Evolutionary conservation across 2,888 invertebrate genomes (phyloP), one percentile per base, ranked within the genome.

Genomic region (Amphimallon solstitiale): DNA sequence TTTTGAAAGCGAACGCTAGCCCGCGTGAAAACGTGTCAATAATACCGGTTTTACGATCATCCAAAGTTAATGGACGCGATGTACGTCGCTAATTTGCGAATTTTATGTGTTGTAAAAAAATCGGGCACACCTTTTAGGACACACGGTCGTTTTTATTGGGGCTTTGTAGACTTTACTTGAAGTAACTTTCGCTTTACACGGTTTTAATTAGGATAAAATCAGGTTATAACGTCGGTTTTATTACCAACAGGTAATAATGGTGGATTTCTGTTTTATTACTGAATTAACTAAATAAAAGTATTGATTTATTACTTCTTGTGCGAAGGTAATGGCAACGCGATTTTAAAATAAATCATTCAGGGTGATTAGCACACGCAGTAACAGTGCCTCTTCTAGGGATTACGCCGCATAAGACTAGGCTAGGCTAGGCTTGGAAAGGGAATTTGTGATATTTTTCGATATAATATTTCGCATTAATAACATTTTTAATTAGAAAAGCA

Each of bases 161-260:
- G 9, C 43, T 59, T 59, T 59, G 29, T 45, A 15, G 40, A 29
- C 56, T 10, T 43, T 59, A 43, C 10, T 43, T 29, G 19, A 29
- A 43, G 29, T 15, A 59, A 43, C 29, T 43, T 59, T 4, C 43
- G 43, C 29, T 15, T 29, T 29, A 43, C 29, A 34, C 1, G 43
- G 15, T 34, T 23, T 59, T 59, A 43, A 59, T 59, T 59, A 59
- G 56, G 34, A 59, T 43, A 38, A 45, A 40, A 59, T 43, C 43
- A 45, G 43, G 43, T 40, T 59, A 29, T 45, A 59, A 59, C 23
- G 10, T 10, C 0, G 2, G 29, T 23, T 59, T 59, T 43, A 59
- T 15, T 59, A 10, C 45, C 14, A 9, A 29, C 29, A 29, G 29
- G 29, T 40, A 19, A 43, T 43, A 35, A 43, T 34, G 43, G 9